phyloP scores from a whole-genome alignment of 2,113 vertebrate genomes.

The Pampusana beccarii region DNA sequence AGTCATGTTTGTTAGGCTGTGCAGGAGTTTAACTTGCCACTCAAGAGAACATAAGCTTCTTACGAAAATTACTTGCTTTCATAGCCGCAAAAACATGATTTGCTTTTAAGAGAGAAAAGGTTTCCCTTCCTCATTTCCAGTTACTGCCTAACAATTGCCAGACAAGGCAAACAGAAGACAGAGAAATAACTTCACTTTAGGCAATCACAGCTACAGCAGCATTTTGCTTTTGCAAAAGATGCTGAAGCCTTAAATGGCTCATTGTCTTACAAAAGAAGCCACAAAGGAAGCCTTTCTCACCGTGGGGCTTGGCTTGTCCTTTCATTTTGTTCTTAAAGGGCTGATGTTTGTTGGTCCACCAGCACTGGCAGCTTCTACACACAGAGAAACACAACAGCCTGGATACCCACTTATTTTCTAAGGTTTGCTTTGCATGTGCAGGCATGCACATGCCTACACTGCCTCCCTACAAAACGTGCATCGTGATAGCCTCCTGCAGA shows the following conservation, averaged over 20 bases:
- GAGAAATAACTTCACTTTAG: neutral
- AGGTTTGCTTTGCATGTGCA: neutral
- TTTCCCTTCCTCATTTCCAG: neutral
- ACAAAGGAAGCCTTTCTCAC: neutral
- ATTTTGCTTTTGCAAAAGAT: neutral
- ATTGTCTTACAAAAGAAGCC: neutral
- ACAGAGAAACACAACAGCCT: neutral
- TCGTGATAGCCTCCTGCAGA: neutral
- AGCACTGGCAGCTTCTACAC: rapidly evolving
- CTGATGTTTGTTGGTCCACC: neutral
- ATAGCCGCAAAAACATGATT: neutral
- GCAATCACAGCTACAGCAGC: neutral
- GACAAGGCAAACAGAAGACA: neutral
- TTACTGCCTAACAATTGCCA: neutral
- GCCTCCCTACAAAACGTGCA: neutral
- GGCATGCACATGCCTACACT: neutral
- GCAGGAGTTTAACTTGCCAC: neutral
- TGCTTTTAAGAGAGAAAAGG: neutral
- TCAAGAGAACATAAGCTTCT: neutral
- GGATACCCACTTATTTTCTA: neutral
- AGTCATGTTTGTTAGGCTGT: rapidly evolving
- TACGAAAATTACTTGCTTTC: neutral
- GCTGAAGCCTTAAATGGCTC: neutral
- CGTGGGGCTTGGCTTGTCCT: neutral
- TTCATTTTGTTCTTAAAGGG: neutral